phyloP scores from a whole-genome alignment of 2,888 invertebrate genomes.

The Pimpla rufipes region DNA sequence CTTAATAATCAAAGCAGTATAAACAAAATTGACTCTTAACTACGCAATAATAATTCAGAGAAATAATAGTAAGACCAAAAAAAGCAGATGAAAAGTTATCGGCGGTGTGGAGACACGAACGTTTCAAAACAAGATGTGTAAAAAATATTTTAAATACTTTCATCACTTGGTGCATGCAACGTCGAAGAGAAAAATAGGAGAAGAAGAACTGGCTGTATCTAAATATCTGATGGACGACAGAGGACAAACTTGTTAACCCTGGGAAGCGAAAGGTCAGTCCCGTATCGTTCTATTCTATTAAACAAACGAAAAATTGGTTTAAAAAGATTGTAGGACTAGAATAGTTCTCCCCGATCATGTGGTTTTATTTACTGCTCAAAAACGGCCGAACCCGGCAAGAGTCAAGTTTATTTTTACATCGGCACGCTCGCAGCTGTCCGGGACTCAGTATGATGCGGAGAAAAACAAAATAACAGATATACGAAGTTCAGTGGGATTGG shows the following conservation, averaged over 20 bases:
- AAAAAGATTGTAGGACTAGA: neutral
- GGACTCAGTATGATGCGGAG: slow-evolving; percentile 21
- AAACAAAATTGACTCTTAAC: slow-evolving; percentile 33
- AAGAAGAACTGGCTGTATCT: slow-evolving; percentile 74
- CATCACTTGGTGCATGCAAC: slow-evolving; percentile 79
- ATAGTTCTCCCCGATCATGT: slow-evolving; percentile 17
- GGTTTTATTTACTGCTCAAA: slow-evolving; percentile 32
- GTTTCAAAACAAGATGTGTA: slow-evolving; percentile 79
- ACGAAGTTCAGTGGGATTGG: slow-evolving; percentile 32
- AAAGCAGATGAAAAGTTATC: slow-evolving; percentile 48
- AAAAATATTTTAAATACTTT: slow-evolving; percentile 78
- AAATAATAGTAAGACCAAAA: slow-evolving; percentile 21
- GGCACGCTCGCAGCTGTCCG: slow-evolving; percentile 52
- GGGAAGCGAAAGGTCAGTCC: slow-evolving; percentile 78
- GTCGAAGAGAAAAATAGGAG: slow-evolving; percentile 75
- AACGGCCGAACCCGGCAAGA: slow-evolving; percentile 13
- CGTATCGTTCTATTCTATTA: neutral
- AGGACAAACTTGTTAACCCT: slow-evolving; percentile 83
- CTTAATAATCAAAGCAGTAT: slow-evolving; percentile 48
- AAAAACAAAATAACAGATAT: slow-evolving; percentile 38
- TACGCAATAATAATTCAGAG: slow-evolving; percentile 21
- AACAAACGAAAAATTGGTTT: neutral
- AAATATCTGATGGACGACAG: slow-evolving; percentile 82
- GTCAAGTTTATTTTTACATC: slow-evolving; percentile 64
- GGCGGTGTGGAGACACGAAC: slow-evolving; percentile 39